Base-by-base conservation (phyloP, 2,888 invertebrate species). In the Diplazon laetatorius region DNA sequence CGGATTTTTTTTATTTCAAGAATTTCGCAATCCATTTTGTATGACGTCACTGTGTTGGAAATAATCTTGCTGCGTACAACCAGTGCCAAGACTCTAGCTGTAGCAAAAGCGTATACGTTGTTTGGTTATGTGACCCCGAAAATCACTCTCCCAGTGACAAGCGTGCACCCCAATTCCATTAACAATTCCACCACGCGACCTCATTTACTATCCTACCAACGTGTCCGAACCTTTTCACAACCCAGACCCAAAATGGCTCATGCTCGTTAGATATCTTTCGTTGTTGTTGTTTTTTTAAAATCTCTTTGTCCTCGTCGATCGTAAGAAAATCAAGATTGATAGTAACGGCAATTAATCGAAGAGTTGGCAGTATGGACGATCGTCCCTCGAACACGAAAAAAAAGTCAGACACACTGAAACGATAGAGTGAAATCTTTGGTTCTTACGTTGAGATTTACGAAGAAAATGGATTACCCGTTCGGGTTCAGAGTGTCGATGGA, bases 331-430 rank as follows among this genome's bases (percentile, higher is more conserved):
- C 25, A 55, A 22, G 68, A 68, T 68, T 68, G 55, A 68, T 42
- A 42, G 68, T 55, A 68, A 55, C 42, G 68, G 44, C 42, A 68
- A 68, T 68, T 55, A 44, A 68, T 68, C 68, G 55, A 55, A 42
- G 42, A 42, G 68, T 6, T 68, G n/a, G 8, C 16, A n/a, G 14
- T 14, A 6, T 12, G 37, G 18, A 10, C n/a, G 42, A 18, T 14
- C 25, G 39, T 18, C 10, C 16, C 25, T 6, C 10, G 25, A 12
- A 12, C 5, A 8, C 30, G 52, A 22, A 14, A 10, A 46, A 57
- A 14, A 10, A 46, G 44, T 30, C 14, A 18, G 16, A 10, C 46
- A 5, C 39, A 14, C n/a, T 59, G 46, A 35, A n/a, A 22, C 22
- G 59, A 50, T 25, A 48, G 70, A 39, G 37, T 14, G 20, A 46